Base-by-base conservation (phyloP, 2,888 invertebrate genomes). In the Drosophila trichaetosa region DNA sequence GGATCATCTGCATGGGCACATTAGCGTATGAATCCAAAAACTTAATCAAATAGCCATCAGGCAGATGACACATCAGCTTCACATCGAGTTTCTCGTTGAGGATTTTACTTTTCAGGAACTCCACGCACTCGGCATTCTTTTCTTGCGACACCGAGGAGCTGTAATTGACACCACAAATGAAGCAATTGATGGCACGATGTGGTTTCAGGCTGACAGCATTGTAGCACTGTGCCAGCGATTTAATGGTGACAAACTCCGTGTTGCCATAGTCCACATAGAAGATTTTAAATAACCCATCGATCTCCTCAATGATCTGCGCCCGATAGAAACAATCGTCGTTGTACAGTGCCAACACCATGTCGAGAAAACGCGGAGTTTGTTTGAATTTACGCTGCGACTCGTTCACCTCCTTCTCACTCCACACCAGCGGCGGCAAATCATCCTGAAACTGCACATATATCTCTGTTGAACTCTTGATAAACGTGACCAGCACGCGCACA, bases 261-360 rank as follows among this genome's bases (percentile, higher is more conserved):
- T 93, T 92, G 2, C 93, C 93, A 73, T 92, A 93, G 62, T 93
- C 93, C 0, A 93, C 79, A 73, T 91, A 93, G 29, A 93, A 91
- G 2, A 93, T 91, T 58, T 90, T 82, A 57, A 83, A 90, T 1
- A 83, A 62, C 4, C 72, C 76, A 4, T 90, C 84, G n/a, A 81
- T 80, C 36, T 83, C 78, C 4, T 91, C 90, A 31, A 91, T 58
- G 3, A 93, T 76, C 69, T 92, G 91, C 0, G 92, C 93, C 2
- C 93, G 89, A 75, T 93, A 93, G 89, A 91, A 93, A 16, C 85
- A 79, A 11, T 77, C 79, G 51, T 90, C 89, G 63, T 70, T 88
- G 61, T 91, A 93, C 16, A 80, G 80, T 0, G 92, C 91, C 49
- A 93, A 64, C 7, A 93, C 92, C 60, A 92, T 71, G 56, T 92